These are phyloP conservation scores for Xyliphius kryptos DNA, from an alignment of 2,113 vertebrate genomes.

Conservation along the genomic window DNA sequence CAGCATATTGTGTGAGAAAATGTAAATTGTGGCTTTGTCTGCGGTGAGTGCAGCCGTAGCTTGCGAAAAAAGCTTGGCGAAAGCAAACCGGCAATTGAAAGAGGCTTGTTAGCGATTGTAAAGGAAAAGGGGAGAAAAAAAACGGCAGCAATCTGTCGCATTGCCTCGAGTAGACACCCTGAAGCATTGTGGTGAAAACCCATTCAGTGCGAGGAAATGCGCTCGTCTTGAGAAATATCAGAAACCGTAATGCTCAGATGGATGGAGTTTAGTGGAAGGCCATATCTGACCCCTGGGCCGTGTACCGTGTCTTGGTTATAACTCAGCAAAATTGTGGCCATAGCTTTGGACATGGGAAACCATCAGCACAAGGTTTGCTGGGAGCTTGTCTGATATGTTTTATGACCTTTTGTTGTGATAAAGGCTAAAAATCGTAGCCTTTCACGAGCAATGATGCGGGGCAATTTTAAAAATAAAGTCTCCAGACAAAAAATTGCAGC, in stretches of 20 bases:
- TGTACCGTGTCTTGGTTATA: constrained; percentile 1
- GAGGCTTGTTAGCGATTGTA: constrained; percentile 12
- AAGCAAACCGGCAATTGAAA: constrained; percentile 7
- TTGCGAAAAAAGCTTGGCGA: background rate
- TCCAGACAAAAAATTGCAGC: background rate
- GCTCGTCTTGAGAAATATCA: constrained; percentile 12
- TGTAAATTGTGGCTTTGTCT: background rate
- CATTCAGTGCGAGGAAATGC: constrained; percentile 8
- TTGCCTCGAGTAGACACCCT: constrained; percentile 3
- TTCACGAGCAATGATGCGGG: background rate
- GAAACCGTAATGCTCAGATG: background rate
- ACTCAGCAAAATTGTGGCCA: background rate
- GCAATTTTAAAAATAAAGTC: background rate
- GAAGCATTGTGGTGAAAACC: constrained; percentile 4
- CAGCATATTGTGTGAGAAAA: background rate
- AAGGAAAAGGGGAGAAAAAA: background rate
- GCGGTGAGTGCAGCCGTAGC: background rate
- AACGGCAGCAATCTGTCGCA: background rate
- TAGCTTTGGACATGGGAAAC: background rate
- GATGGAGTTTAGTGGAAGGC: constrained; percentile 13
- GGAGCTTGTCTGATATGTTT: background rate
- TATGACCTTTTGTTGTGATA: constrained; percentile 1
- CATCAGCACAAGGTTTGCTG: background rate
- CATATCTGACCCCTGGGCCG: constrained; percentile 5
- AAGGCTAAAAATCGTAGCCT: background rate